Evolutionary conservation across 2,797 vertebrate genomes (phyloP), one percentile per base, ranked within the genome.

Genomic region (Centroberyx gerrardi): DNA sequence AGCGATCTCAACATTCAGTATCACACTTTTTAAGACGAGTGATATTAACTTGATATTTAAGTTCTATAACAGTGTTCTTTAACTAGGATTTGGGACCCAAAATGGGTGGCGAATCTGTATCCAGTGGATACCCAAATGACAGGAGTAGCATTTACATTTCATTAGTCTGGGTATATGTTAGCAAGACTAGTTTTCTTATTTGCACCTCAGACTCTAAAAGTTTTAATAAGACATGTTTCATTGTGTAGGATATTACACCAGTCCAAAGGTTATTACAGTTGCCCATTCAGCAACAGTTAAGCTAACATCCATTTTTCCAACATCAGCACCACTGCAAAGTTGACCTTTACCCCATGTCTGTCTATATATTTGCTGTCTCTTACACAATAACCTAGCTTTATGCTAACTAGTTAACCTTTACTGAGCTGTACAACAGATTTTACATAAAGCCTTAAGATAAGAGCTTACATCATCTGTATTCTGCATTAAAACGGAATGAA

Each of bases 291-390:
- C 53, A 76, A 59, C 12, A 22, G 31, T 55, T 71, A 38, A 62
- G 8, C 31, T 22, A 42, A 54, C 28, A 56, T 27, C 14, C 4
- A 48, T 38, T 68, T 49, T 61, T 68, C 67, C 58, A 82, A 72
- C 63, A 85, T 81, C 82, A 88, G 79, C 81, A 84, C 53, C 78
- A 40, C 42, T 33, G 29, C 62, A 36, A 27, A 59, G 56, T 27
- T 78, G 80, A 87, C 79, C 82, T 90, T 88, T 88, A 72, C 29
- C 27, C 75, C 29, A 9, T 1, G 10, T 12, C 7, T 33, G 38
- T 49, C 36, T 51, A 36, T 22, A 56, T 63, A 72, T 63, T 33
- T 74, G 55, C 22, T 40, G 10, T 72, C 36, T 33, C 40, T 88
- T 81, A 66, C 72, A 71, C 78, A 87, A 75, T 55, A 74, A 58